These are phyloP conservation scores for Subacronicta megacephala DNA, from an alignment of 2,888 invertebrate genomes.

Conservation along the genomic window DNA sequence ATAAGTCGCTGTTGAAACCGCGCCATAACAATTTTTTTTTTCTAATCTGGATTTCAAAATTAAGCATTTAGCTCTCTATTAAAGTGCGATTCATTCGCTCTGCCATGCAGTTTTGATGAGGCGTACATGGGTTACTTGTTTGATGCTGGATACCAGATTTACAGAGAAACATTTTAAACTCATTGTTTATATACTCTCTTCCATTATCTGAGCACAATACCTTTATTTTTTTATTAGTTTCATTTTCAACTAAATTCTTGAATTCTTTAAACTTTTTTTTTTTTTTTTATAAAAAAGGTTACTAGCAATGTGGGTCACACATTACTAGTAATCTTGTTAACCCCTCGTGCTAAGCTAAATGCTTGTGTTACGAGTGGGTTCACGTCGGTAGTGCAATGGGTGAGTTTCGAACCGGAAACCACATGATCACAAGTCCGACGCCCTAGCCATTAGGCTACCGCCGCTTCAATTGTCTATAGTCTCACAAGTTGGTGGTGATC, in stretches of 20 bases:
- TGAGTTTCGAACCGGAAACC: too few relatives aligned
- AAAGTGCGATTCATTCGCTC: conserved; percentile 11
- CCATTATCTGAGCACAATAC: conserved; percentile 5
- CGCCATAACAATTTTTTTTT: conserved; percentile 7
- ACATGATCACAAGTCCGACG: too few relatives aligned
- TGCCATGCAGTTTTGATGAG: conserved; percentile 5
- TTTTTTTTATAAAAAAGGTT: too few relatives aligned
- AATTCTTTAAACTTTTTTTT: conserved; percentile 3
- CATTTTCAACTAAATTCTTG: conserved; percentile 7
- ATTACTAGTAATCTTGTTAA: too few relatives aligned
- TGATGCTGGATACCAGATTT: conserved; percentile 2
- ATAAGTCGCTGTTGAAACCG: neutral
- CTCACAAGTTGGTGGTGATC: too few relatives aligned
- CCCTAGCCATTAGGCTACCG: too few relatives aligned
- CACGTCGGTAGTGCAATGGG: too few relatives aligned
- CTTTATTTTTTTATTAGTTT: conserved; percentile 1
- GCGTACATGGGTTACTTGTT: conserved; percentile 5
- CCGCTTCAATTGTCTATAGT: too few relatives aligned
- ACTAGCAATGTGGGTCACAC: too few relatives aligned
- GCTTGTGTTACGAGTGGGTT: too few relatives aligned
- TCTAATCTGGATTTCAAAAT: conserved; percentile 2
- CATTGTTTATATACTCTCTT: conserved; percentile 3
- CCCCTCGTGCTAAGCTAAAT: too few relatives aligned
- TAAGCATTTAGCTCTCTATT: conserved; percentile 12
- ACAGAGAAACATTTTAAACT: neutral